phyloP scores from a whole-genome alignment of 1,140 invertebrate species.

The Lepidotrigona ventralis region DNA sequence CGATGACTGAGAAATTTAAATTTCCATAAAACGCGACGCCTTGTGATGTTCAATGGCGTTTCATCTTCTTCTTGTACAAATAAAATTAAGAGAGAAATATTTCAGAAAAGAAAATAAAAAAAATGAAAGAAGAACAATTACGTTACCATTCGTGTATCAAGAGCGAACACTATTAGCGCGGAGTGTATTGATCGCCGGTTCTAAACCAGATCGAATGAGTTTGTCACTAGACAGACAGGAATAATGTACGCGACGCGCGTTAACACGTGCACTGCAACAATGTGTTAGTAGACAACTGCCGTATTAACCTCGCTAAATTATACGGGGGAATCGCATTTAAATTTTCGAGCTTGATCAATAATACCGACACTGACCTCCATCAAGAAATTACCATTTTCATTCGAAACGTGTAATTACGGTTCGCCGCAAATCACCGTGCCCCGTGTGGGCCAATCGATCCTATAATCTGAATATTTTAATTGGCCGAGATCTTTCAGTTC shows the following conservation, averaged over 20 bases:
- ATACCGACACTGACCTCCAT: not conserved
- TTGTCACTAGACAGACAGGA: not conserved
- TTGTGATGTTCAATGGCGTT: no score
- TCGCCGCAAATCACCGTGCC: not conserved
- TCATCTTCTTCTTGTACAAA: no score
- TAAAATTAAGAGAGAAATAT: no score
- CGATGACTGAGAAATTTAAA: no score
- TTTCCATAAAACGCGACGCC: no score
- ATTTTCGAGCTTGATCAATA: not conserved
- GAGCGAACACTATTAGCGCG: conserved; percentile 7
- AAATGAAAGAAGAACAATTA: no score
- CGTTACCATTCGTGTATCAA: not conserved
- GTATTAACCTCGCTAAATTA: not conserved
- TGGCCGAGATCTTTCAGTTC: not conserved
- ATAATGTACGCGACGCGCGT: conserved; percentile 8
- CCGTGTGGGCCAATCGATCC: not conserved
- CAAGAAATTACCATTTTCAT: not conserved
- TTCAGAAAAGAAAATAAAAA: no score
- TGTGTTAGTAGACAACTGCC: not conserved
- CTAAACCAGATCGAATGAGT: conserved; percentile 3
- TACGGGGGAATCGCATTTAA: not conserved
- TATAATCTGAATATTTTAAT: not conserved
- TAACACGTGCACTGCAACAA: conserved; percentile 10
- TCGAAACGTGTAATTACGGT: not conserved
- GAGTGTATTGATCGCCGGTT: not conserved